phyloP scores from a whole-genome alignment of 2,113 vertebrate genomes.

The Pandion haliaetus region DNA sequence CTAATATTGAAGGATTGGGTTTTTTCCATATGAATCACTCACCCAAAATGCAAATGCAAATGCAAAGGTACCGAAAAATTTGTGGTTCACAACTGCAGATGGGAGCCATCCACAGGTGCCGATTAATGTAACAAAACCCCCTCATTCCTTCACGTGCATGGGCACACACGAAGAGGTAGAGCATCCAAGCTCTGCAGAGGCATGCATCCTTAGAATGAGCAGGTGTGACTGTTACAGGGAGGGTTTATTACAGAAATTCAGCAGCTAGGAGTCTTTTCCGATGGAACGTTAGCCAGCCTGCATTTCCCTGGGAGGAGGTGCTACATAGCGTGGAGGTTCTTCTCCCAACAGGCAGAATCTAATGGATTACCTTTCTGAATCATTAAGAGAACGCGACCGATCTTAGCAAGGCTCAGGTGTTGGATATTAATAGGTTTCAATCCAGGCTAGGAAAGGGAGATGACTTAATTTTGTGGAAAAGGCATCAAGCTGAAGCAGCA shows the following conservation, averaged over 20 bases:
- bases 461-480: neutral
- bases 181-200: neutral
- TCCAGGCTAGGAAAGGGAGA: neutral
- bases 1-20: neutral
- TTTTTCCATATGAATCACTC: neutral
- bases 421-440: neutral
- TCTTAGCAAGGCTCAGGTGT: neutral
- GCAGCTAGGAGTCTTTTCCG: neutral
- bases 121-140: neutral
- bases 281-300: neutral
- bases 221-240: neutral
- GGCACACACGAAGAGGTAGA: neutral
- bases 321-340: neutral
- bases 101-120: slow-evolving; percentile 42
- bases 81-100: neutral
- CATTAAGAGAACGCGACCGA: neutral
- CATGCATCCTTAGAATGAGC: neutral
- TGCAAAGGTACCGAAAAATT: neutral
- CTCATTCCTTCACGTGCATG: neutral
- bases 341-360: neutral
- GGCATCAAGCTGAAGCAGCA: neutral
- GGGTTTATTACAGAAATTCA: neutral
- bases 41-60: neutral
- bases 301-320: slow-evolving; percentile 29
- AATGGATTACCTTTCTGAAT: neutral